Evolutionary conservation across 2,113 vertebrate genomes (phyloP), one percentile per base, ranked within the genome.

Genomic region (Haplochromis vanheusdeni): DNA sequence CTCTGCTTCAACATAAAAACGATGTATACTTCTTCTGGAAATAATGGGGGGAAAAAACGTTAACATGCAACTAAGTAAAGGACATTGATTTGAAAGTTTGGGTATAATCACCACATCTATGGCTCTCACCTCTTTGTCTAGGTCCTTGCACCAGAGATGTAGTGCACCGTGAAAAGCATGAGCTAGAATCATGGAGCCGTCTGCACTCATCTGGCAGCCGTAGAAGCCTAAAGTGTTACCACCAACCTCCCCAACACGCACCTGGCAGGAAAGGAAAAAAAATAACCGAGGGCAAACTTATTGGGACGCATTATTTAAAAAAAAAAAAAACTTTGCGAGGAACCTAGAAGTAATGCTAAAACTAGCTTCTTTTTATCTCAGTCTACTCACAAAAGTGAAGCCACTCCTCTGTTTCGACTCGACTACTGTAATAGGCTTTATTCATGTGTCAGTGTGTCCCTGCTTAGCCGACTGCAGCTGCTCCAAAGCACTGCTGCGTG

Each of bases 221-320:
- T 97, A 97, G 96, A 99, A 99, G 73, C 99, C 99, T 93, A 99
- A 94, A 2, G 98, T 99, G 94, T 98, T 99, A 89, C 98, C 98
- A 89, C 99, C 98, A 10, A 99, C 98, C 96, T 99, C 99, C 79
- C 99, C 98, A 9, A 99, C 97, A 51, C 98, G 98, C 73, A 99
- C 97, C 99, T 99, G 94, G 75, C 3, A 31, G 56, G 28, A 33
- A 49, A 90, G 12, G 56, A 7, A 31, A 23, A 21, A 49, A 13
- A 33, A 11, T 11, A 62, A 31, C 19, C 4, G 26, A 3, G 45
- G 65, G 19, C 2, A 68, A 65, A 65, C 10, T 21, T 68, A 40
- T 40, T 13, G 33, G 62, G 33, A 68, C 1, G 11, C 2, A 13
- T 33, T 60, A 31, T 60, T 31, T 33, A 4, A 40, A 45, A 55